phyloP scores from a whole-genome alignment of 2,797 vertebrate genomes.

The Novumbra hubbsi region DNA sequence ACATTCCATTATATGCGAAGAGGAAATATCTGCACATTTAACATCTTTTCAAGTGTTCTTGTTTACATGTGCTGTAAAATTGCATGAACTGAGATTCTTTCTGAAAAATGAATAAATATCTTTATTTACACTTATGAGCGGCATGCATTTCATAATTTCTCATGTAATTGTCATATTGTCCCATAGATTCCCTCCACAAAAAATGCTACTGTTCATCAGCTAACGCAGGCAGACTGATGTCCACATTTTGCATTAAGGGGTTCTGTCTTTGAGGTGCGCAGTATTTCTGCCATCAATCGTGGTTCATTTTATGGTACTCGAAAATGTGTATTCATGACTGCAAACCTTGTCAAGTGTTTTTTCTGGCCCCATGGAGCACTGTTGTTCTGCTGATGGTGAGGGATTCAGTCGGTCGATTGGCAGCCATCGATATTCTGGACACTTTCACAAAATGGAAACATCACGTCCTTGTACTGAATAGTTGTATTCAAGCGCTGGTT shows the following conservation, averaged over 20 bases:
- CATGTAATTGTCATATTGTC: not conserved
- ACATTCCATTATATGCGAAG: constrained; percentile 78
- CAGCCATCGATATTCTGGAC: not conserved
- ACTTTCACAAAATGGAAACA: not conserved
- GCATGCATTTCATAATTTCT: not conserved
- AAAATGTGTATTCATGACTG: not conserved
- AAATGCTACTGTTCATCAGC: not conserved
- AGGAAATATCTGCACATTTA: constrained; percentile 70
- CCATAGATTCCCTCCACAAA: not conserved
- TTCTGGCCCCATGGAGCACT: not conserved
- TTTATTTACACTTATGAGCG: constrained; percentile 67
- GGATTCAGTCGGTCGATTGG: not conserved
- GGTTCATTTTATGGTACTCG: no score
- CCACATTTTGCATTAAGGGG: not conserved
- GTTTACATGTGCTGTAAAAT: constrained; percentile 86
- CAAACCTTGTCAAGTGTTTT: not conserved
- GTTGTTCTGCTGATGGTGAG: not conserved
- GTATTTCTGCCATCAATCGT: not conserved
- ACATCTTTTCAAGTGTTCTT: constrained; percentile 73
- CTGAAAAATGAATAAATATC: constrained; percentile 71
- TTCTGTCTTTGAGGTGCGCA: not conserved
- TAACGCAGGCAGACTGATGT: not conserved
- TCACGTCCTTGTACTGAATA: not conserved
- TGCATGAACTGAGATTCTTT: constrained; percentile 79
- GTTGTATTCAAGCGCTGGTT: not conserved